Evolutionary conservation across 2,113 vertebrate genomes (phyloP).

Genomic region (Donacobius atricapilla): DNA sequence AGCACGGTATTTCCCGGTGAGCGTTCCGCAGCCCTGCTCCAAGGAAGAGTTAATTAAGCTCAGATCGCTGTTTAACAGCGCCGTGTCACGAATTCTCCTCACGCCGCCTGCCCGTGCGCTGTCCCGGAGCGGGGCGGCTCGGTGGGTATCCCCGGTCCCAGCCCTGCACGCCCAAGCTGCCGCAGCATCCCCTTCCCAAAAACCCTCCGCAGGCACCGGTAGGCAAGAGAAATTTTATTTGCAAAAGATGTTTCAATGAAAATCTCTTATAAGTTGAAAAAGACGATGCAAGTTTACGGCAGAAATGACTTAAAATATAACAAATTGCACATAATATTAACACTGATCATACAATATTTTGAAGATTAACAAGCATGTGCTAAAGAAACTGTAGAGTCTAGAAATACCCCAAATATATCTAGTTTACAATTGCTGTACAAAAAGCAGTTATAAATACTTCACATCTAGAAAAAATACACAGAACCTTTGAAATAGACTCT

Average conservation of each 20-base stretch:
- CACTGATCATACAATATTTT: constrained; percentile 80
- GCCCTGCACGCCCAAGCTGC: not conserved
- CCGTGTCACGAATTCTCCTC: not conserved
- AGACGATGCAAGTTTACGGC: constrained; percentile 60
- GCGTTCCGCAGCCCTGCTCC: not conserved
- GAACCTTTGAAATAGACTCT: constrained; percentile 84
- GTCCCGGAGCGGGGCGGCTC: not conserved
- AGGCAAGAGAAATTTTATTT: constrained; percentile 69
- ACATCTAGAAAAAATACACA: constrained; percentile 94
- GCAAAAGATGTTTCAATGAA: constrained; percentile 45
- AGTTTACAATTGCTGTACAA: constrained; percentile 87
- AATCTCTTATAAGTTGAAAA: constrained; percentile 50
- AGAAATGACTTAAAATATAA: constrained; percentile 75
- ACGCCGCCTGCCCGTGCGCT: not conserved
- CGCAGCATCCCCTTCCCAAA: not conserved
- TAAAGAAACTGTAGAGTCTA: constrained; percentile 70
- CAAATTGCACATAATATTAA: constrained; percentile 86
- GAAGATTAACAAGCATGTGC: constrained; percentile 71
- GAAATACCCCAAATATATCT: constrained; percentile 80
- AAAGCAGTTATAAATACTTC: constrained; percentile 92
- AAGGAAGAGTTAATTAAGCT: not conserved
- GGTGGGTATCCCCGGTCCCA: not conserved
- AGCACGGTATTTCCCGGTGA: not conserved
- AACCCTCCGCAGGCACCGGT: not conserved
- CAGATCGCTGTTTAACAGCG: not conserved